Evolutionary conservation across 2,797 vertebrate species (phyloP), one percentile per base, ranked within the genome.

Genomic region (Sus cebifrons): DNA sequence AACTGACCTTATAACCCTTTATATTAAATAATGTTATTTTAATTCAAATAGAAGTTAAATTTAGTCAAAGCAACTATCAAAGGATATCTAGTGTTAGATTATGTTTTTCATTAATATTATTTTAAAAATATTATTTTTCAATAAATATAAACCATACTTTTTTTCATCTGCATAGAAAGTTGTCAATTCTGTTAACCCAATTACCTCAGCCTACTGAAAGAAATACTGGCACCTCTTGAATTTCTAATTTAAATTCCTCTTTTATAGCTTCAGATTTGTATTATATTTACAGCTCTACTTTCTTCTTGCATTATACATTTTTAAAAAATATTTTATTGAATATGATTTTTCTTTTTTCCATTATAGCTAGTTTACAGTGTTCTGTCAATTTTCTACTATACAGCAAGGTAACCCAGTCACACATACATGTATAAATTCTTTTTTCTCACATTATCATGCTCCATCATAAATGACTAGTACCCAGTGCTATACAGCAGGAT

Each of bases 1-100:
- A 86, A 52, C 3, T 65, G 2, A 86, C 20, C 2, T 54, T 44
- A 60, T 27, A 79, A 70, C 7, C 27, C 21, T 91, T 93, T 83
- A 65, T 32, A 36, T 74, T 93, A 8, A 60, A 68, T 54, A 71
- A 60, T 75, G 62, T 27, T 81, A 10, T 92, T 92, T 89, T 62
- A 74, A 86, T 75, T 93, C 13, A 93, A 87, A 29, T 64, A 21
- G 8, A 65, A 71, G 25, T 86, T 96, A 89, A 73, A 73, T 75
- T 88, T 15, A 65, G 27, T 75, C 20, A 70, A 79, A 91, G 73
- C 15, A 86, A 81, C 56, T 4, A 92, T 74, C 17, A 86, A 92
- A 83, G 2, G 15, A 65, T 81, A 87, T 52, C 10, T 68, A 94
- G 65, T 70, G 49, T 74, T 85, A 58, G 82, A 77, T 56, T 82